Conservation (phyloP, 2,888 invertebrate genomes). For the Coleophora flavipennella region DNA sequence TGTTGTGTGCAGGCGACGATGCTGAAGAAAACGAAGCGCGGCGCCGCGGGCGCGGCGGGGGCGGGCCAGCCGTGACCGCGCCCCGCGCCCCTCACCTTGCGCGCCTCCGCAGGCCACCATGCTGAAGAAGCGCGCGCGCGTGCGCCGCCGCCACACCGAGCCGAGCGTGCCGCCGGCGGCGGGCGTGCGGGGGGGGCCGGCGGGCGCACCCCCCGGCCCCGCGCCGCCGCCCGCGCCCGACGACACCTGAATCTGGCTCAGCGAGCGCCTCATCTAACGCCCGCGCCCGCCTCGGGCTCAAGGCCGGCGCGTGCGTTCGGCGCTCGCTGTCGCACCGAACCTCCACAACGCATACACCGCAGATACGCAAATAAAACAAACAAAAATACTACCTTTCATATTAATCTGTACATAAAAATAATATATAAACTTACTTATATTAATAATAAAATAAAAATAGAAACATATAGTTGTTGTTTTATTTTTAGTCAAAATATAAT, state of each 20-base stretch:
- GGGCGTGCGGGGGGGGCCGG: slow-evolving; percentile 36
- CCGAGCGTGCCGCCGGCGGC: slow-evolving; percentile 44
- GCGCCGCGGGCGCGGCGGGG: slow-evolving; percentile 79
- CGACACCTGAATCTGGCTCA: slow-evolving; percentile 81
- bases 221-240: slow-evolving; percentile 52
- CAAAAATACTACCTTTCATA: slow-evolving; percentile 14
- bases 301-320: slow-evolving; percentile 44
- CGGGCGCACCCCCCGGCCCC: slow-evolving; percentile 38
- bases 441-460: slow-evolving; percentile 45
- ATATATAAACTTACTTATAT: slow-evolving; percentile 25
- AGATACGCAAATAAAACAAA: slow-evolving; percentile 13
- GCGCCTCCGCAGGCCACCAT: slow-evolving; percentile 91
- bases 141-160: slow-evolving; percentile 47
- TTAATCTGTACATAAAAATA: slow-evolving; percentile 15
- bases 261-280: slow-evolving; percentile 79
- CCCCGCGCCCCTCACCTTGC: slow-evolving; percentile 22
- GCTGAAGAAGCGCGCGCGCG: slow-evolving; percentile 96
- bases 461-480: slow-evolving; percentile 54
- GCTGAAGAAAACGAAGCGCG: slow-evolving; percentile 99
- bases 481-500: slow-evolving; percentile 42
- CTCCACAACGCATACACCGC: neutral
- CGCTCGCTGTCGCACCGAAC: slow-evolving; percentile 36
- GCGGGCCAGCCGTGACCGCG: slow-evolving; percentile 52
- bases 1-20: slow-evolving; percentile 92
- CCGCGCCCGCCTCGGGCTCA: slow-evolving; percentile 61